These are phyloP conservation scores for Arrhopalites spinosus DNA, from an alignment of 2,888 invertebrate species.

Conservation along the genomic window DNA sequence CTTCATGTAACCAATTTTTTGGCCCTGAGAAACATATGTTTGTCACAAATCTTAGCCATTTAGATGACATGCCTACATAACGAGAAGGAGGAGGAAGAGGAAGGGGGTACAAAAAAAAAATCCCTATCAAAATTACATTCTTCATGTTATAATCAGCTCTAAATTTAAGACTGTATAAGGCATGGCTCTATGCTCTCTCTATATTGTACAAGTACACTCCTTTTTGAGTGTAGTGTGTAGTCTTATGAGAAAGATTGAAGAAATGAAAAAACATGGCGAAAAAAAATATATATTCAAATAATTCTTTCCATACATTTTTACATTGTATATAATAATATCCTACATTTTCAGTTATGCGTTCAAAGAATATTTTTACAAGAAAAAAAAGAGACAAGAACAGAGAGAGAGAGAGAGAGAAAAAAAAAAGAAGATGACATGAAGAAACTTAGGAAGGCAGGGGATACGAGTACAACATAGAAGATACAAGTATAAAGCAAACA, in stretches of 20 bases:
- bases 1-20: background rate
- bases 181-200: background rate
- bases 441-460: background rate
- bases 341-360: background rate
- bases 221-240: no score
- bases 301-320: no score
- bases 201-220: no score
- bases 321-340: no score
- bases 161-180: background rate
- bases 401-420: background rate
- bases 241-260: no score
- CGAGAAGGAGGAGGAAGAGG: background rate
- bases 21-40: conserved; percentile 8
- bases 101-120: conserved; percentile 4
- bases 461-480: background rate
- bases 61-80: conserved; percentile 11
- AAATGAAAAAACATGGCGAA: background rate
- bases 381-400: background rate
- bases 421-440: background rate
- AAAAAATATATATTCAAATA: background rate
- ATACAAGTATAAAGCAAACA: background rate
- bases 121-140: conserved; percentile 29
- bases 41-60: conserved; percentile 25
- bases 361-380: background rate
- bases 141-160: background rate